Evolutionary conservation across 2,113 vertebrate species (phyloP).

Genomic region (Pterophyllum scalare): DNA sequence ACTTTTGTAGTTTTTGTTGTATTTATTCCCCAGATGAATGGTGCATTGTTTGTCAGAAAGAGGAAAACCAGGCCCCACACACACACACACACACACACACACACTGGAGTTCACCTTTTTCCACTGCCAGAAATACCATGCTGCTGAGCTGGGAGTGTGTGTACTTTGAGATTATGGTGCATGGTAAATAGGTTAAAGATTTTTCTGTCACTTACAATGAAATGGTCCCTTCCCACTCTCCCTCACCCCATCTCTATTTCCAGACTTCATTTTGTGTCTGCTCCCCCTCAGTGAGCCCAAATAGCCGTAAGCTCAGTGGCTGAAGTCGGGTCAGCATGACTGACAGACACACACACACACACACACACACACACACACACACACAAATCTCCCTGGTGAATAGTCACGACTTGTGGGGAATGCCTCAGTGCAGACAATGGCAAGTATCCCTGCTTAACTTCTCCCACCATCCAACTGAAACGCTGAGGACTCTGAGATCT

Average conservation of each 20-base stretch:
- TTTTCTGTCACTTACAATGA: conserved; percentile 19
- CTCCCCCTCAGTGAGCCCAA: conserved; percentile 64
- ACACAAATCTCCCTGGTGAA: conserved; percentile 77
- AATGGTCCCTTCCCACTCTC: conserved; percentile 13
- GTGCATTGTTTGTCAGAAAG: conserved; percentile 66
- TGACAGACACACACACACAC: conserved; percentile 10
- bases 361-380: conserved; percentile 17
- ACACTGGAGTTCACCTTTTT: conserved; percentile 45
- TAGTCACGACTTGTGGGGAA: conserved; percentile 70
- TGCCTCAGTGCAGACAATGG: conserved; percentile 75
- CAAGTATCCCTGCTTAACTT: conserved; percentile 65
- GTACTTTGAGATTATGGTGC: background rate
- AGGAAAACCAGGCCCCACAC: conserved; percentile 48
- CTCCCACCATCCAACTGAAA: conserved; percentile 47
- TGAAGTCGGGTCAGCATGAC: conserved; percentile 56
- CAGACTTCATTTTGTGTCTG: conserved; percentile 46
- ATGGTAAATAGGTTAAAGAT: conserved; percentile 17
- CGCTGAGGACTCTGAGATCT: conserved; percentile 18
- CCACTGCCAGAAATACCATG: conserved; percentile 28
- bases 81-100: conserved; percentile 11
- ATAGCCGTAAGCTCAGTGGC: conserved; percentile 53
- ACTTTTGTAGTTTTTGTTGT: conserved; percentile 58
- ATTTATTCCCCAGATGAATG: conserved; percentile 63
- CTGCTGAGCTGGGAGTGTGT: background rate
- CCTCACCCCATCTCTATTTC: conserved; percentile 39